phyloP scores from a whole-genome alignment of 2,797 vertebrate genomes.

The Pangasius krempfi region DNA sequence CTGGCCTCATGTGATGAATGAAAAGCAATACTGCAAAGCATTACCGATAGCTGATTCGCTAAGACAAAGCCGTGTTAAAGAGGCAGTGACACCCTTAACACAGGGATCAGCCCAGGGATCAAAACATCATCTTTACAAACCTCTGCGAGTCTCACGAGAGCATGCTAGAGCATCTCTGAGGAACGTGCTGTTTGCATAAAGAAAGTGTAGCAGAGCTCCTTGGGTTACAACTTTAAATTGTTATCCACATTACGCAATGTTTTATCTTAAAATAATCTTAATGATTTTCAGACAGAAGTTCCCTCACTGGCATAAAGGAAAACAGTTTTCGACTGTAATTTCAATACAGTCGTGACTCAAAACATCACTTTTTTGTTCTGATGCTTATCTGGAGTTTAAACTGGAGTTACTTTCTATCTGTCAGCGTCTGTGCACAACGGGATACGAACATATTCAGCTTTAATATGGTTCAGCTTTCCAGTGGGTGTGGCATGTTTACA shows the following conservation, averaged over 20 bases:
- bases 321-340: conserved; percentile 62
- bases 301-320: conserved; percentile 12
- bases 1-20: background rate
- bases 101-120: background rate
- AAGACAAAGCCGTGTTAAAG: background rate
- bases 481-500: background rate
- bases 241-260: background rate
- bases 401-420: conserved; percentile 62
- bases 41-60: background rate
- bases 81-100: background rate
- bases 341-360: conserved; percentile 60
- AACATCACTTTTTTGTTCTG: conserved; percentile 66
- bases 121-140: background rate
- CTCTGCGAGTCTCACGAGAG: background rate
- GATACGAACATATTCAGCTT: conserved; percentile 59
- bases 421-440: conserved; percentile 67
- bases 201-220: background rate
- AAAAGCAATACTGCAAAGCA: background rate
- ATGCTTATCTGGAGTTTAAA: conserved; percentile 74
- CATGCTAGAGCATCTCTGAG: background rate
- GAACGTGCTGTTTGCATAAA: background rate
- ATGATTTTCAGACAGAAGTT: conserved; percentile 6
- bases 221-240: conserved; percentile 7
- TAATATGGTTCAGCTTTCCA: conserved; percentile 12
- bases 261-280: conserved; percentile 16